Evolutionary conservation across 2,888 invertebrate species (phyloP), one percentile per base, ranked within the genome.

Genomic region (Acrocyrtus sp.): DNA sequence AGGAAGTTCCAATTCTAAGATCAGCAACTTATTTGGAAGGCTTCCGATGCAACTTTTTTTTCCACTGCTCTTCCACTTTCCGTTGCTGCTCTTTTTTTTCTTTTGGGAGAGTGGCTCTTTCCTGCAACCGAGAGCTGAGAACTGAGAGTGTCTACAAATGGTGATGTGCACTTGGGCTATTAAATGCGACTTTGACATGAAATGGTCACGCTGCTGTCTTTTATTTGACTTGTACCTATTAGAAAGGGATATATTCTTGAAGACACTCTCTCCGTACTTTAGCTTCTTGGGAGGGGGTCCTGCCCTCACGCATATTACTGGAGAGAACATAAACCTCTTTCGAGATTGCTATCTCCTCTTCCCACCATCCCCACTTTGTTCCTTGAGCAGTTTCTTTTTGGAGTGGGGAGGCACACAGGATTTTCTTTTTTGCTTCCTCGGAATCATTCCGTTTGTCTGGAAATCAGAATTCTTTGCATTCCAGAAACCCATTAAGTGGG

Each of bases 1-100:
- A 72, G 77, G 74, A 77, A 74, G 77, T 77, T 73, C 67, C 72
- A 60, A 76, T 69, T 72, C 72, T 62, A 65, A 75, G 74, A 77
- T 74, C 75, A 77, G 72, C 62, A 73, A 76, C 73, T 76, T 68
- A 68, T 68, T 68, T 68, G 68, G 51, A 51, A 27, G 61, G 61
- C 68, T 68, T 68, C 68, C 68, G 68, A 68, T 68, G 68, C 68
- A 68, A 61, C 68, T 61, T 57, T 26, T 22, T 48, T 34, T 45
- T 54, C 29, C 8, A 43, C 8, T 41, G 39, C 39, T 43, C 56
- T 41, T 19, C 47, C 12, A 19, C 45, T 45, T 19, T 50, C 26
- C 27, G 19, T 63, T 58, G 15, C 26, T 26, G 15, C 27, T 26
- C 21, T 19, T 19, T 51, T 19, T 27, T 34, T 43, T 53, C 53